These are phyloP conservation scores for Cotesia chilonis DNA, from an alignment of 1,140 invertebrate genomes.

Conservation along the genomic window DNA sequence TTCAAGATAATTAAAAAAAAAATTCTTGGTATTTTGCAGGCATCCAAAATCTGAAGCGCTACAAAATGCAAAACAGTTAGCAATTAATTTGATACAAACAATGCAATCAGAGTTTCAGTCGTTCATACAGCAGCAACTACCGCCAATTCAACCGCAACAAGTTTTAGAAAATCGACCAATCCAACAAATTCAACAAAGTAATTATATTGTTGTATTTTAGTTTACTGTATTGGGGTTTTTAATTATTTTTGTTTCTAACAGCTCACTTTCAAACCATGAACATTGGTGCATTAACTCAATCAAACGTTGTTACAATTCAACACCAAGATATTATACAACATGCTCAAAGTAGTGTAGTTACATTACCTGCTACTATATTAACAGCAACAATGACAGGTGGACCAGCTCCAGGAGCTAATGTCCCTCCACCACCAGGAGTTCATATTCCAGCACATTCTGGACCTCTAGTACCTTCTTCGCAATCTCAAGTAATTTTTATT, in stretches of 20 bases:
- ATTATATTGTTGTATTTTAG: constrained; percentile 10
- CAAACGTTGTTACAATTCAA: constrained; percentile 64
- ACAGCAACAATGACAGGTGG: constrained; percentile 62
- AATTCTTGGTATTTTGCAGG: constrained; percentile 54
- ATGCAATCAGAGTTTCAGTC: constrained; percentile 79
- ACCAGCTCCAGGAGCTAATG: constrained; percentile 51
- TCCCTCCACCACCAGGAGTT: constrained; percentile 59
- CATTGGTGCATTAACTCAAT: constrained; percentile 62
- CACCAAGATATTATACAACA: constrained; percentile 66
- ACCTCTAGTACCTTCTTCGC: constrained; percentile 56
- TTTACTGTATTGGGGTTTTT: constrained; percentile 29
- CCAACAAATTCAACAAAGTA: constrained; percentile 58
- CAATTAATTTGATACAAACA: constrained; percentile 82
- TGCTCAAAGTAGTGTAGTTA: constrained; percentile 62
- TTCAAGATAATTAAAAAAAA: constrained; percentile 6
- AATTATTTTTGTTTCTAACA: constrained; percentile 40
- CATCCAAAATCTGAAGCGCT: constrained; percentile 76
- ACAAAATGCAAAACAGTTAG: constrained; percentile 77
- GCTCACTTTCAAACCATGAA: constrained; percentile 66
- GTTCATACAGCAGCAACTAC: constrained; percentile 69
- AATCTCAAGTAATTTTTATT: constrained; percentile 55
- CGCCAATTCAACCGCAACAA: constrained; percentile 60
- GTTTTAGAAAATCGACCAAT: constrained; percentile 58
- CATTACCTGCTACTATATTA: constrained; percentile 61
- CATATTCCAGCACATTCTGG: constrained; percentile 60